Evolutionary conservation across 2,797 vertebrate species (phyloP).

Genomic region (Pseudopleuronectes americanus): DNA sequence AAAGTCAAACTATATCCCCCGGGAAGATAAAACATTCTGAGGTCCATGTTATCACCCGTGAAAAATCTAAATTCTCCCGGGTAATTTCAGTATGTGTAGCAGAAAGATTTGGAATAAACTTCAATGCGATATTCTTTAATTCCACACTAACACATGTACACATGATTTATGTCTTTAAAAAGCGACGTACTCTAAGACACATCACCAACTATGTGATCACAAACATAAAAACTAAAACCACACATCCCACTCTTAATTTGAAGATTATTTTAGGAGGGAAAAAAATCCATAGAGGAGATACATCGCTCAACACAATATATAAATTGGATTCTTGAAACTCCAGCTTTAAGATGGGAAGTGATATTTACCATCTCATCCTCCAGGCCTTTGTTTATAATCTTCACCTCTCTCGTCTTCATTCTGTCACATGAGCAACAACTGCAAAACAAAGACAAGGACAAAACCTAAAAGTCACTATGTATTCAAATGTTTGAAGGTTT

Average conservation of each 20-base stretch:
- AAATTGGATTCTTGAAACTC: not conserved
- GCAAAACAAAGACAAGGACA: conserved; percentile 1
- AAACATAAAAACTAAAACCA: not conserved
- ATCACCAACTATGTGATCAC: not conserved
- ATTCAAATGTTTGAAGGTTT: not conserved
- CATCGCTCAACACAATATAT: not conserved
- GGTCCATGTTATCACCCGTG: not conserved
- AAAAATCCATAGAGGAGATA: not conserved
- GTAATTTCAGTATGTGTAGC: not conserved
- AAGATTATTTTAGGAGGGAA: not conserved
- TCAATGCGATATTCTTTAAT: not conserved
- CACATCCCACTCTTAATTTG: not conserved
- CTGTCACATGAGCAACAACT: conserved; percentile 55
- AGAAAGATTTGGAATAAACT: not conserved
- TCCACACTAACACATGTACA: not conserved
- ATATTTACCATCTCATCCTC: conserved; percentile 93
- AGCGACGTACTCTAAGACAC: too few species aligned
- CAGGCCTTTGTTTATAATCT: conserved; percentile 87
- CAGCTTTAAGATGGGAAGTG: not conserved
- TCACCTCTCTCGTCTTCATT: conserved; percentile 89
- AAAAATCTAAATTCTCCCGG: not conserved
- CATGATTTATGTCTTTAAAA: not conserved
- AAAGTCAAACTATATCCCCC: not conserved
- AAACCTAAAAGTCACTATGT: not conserved
- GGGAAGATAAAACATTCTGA: not conserved